Conservation (phyloP, 2,888 invertebrate species). For the Euzophera pinguis region DNA sequence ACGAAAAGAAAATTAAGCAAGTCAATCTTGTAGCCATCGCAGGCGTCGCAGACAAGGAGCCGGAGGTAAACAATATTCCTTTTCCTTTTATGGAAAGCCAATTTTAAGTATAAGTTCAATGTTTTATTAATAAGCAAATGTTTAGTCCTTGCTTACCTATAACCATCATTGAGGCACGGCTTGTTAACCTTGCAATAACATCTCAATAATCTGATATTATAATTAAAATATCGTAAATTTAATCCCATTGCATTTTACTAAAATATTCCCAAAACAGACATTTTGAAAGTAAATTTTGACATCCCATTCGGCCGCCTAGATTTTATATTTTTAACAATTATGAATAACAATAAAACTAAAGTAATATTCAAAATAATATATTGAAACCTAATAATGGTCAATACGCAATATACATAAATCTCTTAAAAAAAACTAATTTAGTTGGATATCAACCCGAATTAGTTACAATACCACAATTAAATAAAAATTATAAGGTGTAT, state of each 20-base stretch:
- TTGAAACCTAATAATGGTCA: background rate
- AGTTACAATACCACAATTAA: background rate
- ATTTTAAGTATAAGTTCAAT: too few relatives aligned
- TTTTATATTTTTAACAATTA: background rate
- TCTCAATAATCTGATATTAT: background rate
- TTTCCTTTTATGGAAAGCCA: too few relatives aligned
- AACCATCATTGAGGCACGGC: background rate
- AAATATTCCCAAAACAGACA: background rate
- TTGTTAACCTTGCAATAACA: background rate
- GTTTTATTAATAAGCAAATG: too few relatives aligned
- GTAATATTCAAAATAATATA: background rate
- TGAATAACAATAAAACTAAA: background rate
- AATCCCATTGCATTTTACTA: background rate
- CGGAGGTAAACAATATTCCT: too few relatives aligned
- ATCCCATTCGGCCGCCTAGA: background rate
- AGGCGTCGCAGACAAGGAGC: too few relatives aligned
- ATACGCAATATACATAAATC: background rate
- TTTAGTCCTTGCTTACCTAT: background rate
- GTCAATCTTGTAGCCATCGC: too few relatives aligned
- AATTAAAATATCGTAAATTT: background rate
- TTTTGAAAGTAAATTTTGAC: conserved; percentile 4
- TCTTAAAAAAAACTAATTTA: background rate
- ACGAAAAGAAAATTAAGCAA: too few relatives aligned
- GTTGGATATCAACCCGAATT: background rate
- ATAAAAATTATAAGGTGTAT: background rate